A percentile compares a stretch with the other conserved stretches of the same genome.
phyloP scores from a whole-genome alignment of 2,797 vertebrate species.

The Syngnathus acus region DNA sequence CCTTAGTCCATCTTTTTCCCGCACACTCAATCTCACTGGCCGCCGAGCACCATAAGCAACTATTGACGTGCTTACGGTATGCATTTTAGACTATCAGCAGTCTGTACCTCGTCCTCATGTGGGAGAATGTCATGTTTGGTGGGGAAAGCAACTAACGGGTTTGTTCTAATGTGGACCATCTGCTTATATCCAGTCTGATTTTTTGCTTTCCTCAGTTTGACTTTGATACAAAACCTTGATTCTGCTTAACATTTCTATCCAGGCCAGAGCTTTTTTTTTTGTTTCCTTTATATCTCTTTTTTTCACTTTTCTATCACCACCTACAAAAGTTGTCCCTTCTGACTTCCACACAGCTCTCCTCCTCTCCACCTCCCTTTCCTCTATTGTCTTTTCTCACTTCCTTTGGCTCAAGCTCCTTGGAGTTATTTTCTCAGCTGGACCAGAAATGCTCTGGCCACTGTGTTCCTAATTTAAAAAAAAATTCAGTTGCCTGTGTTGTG shows the following conservation, averaged over 20 bases:
- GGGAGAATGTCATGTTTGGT: slow-evolving; percentile 33
- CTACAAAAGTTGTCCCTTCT: slow-evolving; percentile 31
- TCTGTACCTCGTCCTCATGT: slow-evolving; percentile 44
- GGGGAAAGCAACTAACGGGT: slow-evolving; percentile 17
- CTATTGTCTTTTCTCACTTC: slow-evolving; percentile 34
- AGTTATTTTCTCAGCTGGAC: slow-evolving; percentile 16
- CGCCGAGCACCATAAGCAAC: slow-evolving; percentile 35
- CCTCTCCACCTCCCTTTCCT: slow-evolving; percentile 27
- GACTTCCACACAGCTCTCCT: slow-evolving; percentile 30
- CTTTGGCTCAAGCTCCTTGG: slow-evolving; percentile 32
- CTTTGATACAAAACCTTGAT: background rate
- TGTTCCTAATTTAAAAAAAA: background rate
- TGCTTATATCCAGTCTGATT: slow-evolving; percentile 22
- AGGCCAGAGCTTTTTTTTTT: slow-evolving; percentile 9
- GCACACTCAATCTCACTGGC: slow-evolving; percentile 17
- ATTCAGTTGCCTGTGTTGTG: too few relatives aligned
- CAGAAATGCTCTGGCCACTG: slow-evolving; percentile 3
- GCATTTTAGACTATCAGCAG: slow-evolving; percentile 52
- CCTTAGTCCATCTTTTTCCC: slow-evolving; percentile 40
- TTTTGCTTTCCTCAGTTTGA: too few relatives aligned
- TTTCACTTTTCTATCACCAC: slow-evolving; percentile 20
- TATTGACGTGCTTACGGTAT: slow-evolving; percentile 41
- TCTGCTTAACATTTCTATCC: slow-evolving; percentile 14
- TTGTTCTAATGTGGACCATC: slow-evolving; percentile 36
- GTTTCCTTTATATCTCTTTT: slow-evolving; percentile 13